Base-by-base conservation (phyloP, 2,797 vertebrate genomes). In the Cephalopachus bancanus region DNA sequence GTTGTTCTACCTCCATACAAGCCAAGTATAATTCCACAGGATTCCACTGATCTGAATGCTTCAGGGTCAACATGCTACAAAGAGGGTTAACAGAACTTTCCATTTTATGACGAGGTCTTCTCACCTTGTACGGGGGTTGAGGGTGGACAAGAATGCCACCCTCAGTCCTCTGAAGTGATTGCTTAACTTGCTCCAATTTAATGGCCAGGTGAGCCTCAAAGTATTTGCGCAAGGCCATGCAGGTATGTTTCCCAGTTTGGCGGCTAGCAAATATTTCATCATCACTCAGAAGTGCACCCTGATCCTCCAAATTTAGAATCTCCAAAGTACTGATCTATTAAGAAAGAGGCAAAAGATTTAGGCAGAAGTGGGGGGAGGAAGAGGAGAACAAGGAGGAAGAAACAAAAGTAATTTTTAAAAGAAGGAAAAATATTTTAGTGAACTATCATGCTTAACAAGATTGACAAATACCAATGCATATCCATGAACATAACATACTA, bases 191-290 rank as follows among this genome's bases (percentile, higher is more conserved):
- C 96, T 99, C 99, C 96, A 99, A 99, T 98, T 99, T 99, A 98
- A 99, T 99, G 95, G 99, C 99, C 97, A 99, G 99, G 95, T 99
- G 99, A 93, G 99, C 99, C 98, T 99, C 99, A 93, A 99, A 99
- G 98, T 99, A 99, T 53, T 99, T 99, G 62, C 99, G 99, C 96
- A 99, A 98, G 26, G 99, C 99, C 99, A 99, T 99, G 98, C 99
- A 99, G 51, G 99, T 99, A 97, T 99, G 99, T 95, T 99, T 99
- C 96, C 99, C 99, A 0, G 99, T 99, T 98, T 99, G 99, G 93
- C 99, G 99, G 96, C 99, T 99, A 89, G 99, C 99, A 98, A 99
- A 99, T 98, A 99, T 99, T 98, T 99, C 99, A 93, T 99, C 99
- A 87, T 99, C 99, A 15, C 99, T 99, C 97, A 99, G 96, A 49